Evolutionary conservation across 2,113 vertebrate species (phyloP).

Genomic region (Otolemur garnettii): DNA sequence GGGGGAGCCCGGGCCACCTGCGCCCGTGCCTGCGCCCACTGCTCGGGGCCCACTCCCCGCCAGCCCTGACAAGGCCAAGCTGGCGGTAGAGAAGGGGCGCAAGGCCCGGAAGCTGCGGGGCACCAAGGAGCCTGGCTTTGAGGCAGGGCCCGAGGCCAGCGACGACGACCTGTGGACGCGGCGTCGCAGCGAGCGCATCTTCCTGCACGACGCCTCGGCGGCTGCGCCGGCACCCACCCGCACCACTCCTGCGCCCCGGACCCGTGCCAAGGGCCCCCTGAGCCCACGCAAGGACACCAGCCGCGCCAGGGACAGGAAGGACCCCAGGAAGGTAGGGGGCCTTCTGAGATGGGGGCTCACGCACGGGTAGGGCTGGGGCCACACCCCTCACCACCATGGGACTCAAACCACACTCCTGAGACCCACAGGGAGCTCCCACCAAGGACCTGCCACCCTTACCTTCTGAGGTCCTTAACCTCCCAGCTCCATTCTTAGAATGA

Average conservation of each 20-base stretch:
- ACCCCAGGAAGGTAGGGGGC: conserved; percentile 87
- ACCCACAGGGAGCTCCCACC: background rate
- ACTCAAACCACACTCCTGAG: fast-evolving
- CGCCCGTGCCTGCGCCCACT: conserved; percentile 75
- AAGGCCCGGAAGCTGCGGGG: conserved; percentile 91
- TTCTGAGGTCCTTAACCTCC: background rate
- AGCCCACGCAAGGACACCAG: conserved; percentile 89
- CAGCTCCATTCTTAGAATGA: background rate
- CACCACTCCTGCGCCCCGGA: background rate
- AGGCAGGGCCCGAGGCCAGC: conserved; percentile 91
- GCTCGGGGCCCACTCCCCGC: conserved; percentile 79
- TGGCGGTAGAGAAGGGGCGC: conserved; percentile 89
- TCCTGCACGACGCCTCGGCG: conserved; percentile 93
- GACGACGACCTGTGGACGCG: conserved; percentile 97
- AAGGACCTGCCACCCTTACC: background rate
- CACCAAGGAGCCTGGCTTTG: conserved; percentile 91
- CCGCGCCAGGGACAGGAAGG: conserved; percentile 91
- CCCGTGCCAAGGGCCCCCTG: conserved; percentile 88
- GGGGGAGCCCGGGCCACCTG: conserved; percentile 87
- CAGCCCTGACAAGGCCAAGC: conserved; percentile 88
- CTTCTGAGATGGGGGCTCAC: too few relatives aligned
- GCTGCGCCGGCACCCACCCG: conserved; percentile 83
- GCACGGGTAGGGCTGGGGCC: too few relatives aligned
- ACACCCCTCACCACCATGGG: background rate
- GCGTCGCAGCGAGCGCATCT: conserved; percentile 96